These are phyloP conservation scores for Nipponacmea schrenckii DNA, from an alignment of 2,888 invertebrate species.

Conservation along the genomic window DNA sequence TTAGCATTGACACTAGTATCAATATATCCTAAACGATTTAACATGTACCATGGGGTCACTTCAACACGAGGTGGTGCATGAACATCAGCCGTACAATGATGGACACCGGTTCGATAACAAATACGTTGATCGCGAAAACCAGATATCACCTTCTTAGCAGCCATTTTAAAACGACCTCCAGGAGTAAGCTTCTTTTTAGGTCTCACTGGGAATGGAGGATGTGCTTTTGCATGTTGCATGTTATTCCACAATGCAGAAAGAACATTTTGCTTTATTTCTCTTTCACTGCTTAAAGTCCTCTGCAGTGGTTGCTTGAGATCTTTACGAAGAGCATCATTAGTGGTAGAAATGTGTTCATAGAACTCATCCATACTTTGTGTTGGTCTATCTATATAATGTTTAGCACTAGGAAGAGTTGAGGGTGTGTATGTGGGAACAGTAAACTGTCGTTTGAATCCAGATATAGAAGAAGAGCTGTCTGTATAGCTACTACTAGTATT, in stretches of 20 bases:
- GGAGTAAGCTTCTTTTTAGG: background rate
- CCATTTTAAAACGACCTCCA: background rate
- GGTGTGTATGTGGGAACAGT: background rate
- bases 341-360: background rate
- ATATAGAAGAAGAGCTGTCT: background rate
- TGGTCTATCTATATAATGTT: background rate
- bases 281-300: background rate
- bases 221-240: background rate
- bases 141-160: background rate
- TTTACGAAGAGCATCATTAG: background rate
- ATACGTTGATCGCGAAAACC: background rate
- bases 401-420: background rate
- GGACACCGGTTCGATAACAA: background rate
- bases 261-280: background rate
- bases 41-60: background rate
- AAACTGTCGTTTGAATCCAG: background rate
- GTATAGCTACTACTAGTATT: constrained; percentile 6
- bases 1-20: background rate
- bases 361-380: background rate
- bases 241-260: background rate
- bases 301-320: background rate
- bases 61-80: background rate
- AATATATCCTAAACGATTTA: background rate
- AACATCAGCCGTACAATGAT: background rate
- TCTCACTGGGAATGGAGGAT: background rate